Percentiles rank a stretch among this genome's conserved stretches.
phyloP scores from a whole-genome alignment of 2,113 vertebrate genomes.

The Lynx canadensis region DNA sequence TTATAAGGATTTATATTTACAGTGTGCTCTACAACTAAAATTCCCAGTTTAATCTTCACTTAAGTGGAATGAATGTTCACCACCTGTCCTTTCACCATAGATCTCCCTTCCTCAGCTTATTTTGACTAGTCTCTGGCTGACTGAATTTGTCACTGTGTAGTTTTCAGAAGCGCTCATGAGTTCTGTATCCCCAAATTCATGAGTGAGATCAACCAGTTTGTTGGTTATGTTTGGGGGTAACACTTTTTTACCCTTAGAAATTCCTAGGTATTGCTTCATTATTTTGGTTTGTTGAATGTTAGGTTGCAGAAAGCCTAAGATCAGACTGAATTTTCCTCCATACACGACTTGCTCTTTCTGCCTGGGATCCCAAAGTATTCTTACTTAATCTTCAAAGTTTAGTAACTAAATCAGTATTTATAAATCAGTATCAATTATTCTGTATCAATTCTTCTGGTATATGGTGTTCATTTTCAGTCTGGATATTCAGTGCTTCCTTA shows the following conservation, averaged over 20 bases:
- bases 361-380: neutral
- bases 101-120: neutral
- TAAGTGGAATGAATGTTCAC: constrained; percentile 31
- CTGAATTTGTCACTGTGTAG: neutral
- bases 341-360: constrained; percentile 36
- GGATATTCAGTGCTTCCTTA: constrained; percentile 28
- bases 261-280: neutral
- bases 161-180: neutral
- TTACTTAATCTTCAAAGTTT: constrained; percentile 43
- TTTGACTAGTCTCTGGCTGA: constrained; percentile 54
- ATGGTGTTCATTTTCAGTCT: neutral
- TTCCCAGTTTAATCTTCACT: constrained; percentile 55
- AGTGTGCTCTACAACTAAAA: constrained; percentile 42
- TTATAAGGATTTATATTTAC: constrained; percentile 59
- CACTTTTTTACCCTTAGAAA: neutral
- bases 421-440: neutral
- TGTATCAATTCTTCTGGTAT: neutral
- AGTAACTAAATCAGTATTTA: constrained; percentile 1
- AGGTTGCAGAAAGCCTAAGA: neutral
- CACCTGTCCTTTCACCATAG: neutral
- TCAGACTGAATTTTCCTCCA: neutral
- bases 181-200: neutral
- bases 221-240: neutral
- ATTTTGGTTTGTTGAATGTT: neutral
- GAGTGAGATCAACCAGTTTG: neutral